These are phyloP conservation scores for Tridacna gigas DNA, from an alignment of 2,888 invertebrate species.

Conservation along the genomic window DNA sequence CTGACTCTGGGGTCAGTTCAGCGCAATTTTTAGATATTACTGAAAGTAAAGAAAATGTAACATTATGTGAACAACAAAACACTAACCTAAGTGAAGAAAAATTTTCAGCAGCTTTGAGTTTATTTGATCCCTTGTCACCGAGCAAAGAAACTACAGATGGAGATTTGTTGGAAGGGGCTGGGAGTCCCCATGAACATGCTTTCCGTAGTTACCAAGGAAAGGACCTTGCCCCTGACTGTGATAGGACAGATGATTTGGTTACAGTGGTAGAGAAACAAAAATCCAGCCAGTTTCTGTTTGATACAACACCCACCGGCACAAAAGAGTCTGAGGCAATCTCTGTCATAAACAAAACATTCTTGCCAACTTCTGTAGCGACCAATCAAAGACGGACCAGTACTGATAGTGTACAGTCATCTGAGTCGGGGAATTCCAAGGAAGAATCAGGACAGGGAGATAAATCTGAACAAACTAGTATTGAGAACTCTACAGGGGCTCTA, in stretches of 20 bases:
- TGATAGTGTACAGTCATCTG: slow-evolving; percentile 70
- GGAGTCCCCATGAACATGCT: slow-evolving; percentile 44
- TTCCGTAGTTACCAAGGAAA: slow-evolving; percentile 34
- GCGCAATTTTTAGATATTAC: slow-evolving; percentile 58
- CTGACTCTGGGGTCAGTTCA: slow-evolving; percentile 59
- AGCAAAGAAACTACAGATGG: slow-evolving; percentile 29
- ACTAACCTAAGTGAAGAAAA: slow-evolving; percentile 78
- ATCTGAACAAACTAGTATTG: slow-evolving; percentile 55
- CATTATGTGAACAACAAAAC: slow-evolving; percentile 80
- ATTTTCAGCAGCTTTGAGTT: slow-evolving; percentile 76
- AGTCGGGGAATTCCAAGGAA: slow-evolving; percentile 65
- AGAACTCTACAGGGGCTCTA: slow-evolving; percentile 48
- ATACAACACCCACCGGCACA: background rate
- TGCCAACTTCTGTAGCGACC: slow-evolving; percentile 17
- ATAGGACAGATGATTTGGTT: slow-evolving; percentile 29
- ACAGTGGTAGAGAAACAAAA: slow-evolving; percentile 3
- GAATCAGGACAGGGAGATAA: slow-evolving; percentile 35
- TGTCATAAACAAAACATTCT: slow-evolving; percentile 26
- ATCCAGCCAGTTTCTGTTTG: slow-evolving; percentile 43
- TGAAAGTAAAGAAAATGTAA: slow-evolving; percentile 57
- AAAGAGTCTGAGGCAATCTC: slow-evolving; percentile 30
- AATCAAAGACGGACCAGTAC: slow-evolving; percentile 63
- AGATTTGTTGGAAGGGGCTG: slow-evolving; percentile 57
- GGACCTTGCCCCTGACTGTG: slow-evolving; percentile 13
- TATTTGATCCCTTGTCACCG: slow-evolving; percentile 76